Evolutionary conservation across 2,113 vertebrate species (phyloP).

Genomic region (Paraplagusia blochii): DNA sequence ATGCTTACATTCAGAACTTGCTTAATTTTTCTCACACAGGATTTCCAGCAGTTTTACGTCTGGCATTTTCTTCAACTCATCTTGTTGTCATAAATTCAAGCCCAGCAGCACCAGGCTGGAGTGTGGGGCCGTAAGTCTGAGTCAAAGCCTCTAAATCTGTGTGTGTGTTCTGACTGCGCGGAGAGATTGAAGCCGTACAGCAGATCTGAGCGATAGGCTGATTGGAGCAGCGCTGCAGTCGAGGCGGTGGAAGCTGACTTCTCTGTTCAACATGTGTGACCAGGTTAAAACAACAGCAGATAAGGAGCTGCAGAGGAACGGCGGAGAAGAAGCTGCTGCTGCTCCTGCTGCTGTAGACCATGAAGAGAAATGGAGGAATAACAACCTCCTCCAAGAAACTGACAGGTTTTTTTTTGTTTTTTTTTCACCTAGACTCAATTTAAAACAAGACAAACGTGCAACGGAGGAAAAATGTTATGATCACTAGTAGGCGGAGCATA

Average conservation of each 20-base stretch:
- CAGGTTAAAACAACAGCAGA: slow-evolving; percentile 67
- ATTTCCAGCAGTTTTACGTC: not conserved
- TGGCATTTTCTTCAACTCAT: too few relatives aligned
- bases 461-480: too few relatives aligned
- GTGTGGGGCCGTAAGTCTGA: not conserved
- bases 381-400: too few relatives aligned
- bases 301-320: slow-evolving; percentile 37
- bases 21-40: not conserved
- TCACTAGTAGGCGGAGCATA: too few relatives aligned
- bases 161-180: not conserved
- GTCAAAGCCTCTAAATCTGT: not conserved
- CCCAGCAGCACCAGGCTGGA: not conserved
- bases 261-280: slow-evolving; percentile 59
- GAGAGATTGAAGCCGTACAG: not conserved
- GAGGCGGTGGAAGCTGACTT: slow-evolving; percentile 31
- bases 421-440: too few relatives aligned
- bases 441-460: too few relatives aligned
- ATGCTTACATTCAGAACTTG: not conserved
- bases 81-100: too few relatives aligned
- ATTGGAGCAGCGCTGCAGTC: slow-evolving; percentile 12
- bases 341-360: too few relatives aligned
- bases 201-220: slow-evolving; percentile 7
- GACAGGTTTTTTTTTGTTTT: too few relatives aligned
- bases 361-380: not conserved
- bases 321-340: not conserved